phyloP scores from a whole-genome alignment of 2,113 vertebrate genomes.

The Ctenodactylus gundi region DNA sequence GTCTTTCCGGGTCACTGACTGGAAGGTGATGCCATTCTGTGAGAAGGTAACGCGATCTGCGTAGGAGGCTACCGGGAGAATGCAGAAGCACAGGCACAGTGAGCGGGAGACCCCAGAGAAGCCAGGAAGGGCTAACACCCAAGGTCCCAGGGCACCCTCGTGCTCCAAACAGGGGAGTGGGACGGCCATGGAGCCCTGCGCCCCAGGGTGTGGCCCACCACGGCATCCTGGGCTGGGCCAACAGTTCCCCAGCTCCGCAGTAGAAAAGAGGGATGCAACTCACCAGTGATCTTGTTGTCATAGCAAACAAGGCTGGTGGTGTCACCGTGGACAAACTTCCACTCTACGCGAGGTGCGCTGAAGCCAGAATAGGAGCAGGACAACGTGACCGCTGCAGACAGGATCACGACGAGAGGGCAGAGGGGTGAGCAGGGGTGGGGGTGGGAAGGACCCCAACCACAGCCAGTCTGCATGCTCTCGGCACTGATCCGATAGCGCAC shows the following conservation, averaged over 20 bases:
- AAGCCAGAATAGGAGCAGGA: constrained; percentile 71
- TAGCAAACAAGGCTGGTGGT: constrained; percentile 75
- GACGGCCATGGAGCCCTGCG: not conserved
- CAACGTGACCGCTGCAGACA: constrained; percentile 61
- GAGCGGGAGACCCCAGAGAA: not conserved
- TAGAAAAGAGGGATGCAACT: accelerated
- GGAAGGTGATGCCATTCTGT: constrained; percentile 43
- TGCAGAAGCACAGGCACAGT: not conserved
- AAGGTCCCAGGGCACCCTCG: no score
- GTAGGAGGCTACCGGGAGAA: constrained; percentile 69
- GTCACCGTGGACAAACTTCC: constrained; percentile 79
- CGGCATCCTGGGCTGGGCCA: not conserved
- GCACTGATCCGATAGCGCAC: accelerated
- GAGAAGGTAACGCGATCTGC: constrained; percentile 66
- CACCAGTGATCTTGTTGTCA: constrained; percentile 74
- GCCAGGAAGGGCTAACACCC: not conserved
- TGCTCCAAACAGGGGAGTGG: not conserved
- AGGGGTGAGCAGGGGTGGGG: not conserved
- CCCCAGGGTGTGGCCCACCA: no score
- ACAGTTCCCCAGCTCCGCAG: not conserved
- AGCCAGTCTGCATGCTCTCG: not conserved
- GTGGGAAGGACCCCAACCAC: not conserved
- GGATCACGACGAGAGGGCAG: not conserved
- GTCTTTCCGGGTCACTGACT: constrained; percentile 76
- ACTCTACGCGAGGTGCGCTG: constrained; percentile 76